A percentile compares a stretch with the other conserved stretches of the same genome.
Evolutionary conservation across 53 echinoderm and acorn worm genomes (phyloP).

Genomic region (Mesocentrotus franciscanus): DNA sequence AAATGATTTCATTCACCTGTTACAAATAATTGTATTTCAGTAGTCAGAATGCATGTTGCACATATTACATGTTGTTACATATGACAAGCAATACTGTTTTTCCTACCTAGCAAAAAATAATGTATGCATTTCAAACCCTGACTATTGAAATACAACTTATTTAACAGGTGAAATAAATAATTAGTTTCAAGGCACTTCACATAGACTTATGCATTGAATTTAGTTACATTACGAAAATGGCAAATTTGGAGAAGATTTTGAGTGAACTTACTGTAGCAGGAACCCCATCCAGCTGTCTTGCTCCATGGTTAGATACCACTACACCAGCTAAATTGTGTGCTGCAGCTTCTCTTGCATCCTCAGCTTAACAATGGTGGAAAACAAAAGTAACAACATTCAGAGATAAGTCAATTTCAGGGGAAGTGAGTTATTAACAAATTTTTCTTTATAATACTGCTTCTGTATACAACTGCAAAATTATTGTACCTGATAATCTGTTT

Average conservation of each 20-base stretch:
- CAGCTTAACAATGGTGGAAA: slow-evolving; percentile 58
- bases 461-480: not conserved
- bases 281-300: slow-evolving; percentile 81
- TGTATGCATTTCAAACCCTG: too few relatives aligned
- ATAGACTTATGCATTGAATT: too few relatives aligned
- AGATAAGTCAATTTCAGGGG: not conserved
- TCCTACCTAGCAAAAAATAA: too few relatives aligned
- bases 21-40: too few relatives aligned
- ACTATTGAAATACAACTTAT: too few relatives aligned
- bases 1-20: too few relatives aligned
- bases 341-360: slow-evolving; percentile 82
- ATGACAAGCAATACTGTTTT: too few relatives aligned
- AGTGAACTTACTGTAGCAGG: slow-evolving; percentile 75
- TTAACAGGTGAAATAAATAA: too few relatives aligned
- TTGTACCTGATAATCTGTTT: too few relatives aligned
- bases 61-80: too few relatives aligned
- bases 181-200: too few relatives aligned
- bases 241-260: not conserved
- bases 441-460: not conserved
- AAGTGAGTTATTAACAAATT: not conserved
- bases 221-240: not conserved
- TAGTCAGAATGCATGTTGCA: too few relatives aligned
- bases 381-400: not conserved
- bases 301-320: slow-evolving; percentile 91
- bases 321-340: slow-evolving; percentile 81